Conservation (phyloP, 2,888 invertebrate genomes). For the Nasonia oneida region DNA sequence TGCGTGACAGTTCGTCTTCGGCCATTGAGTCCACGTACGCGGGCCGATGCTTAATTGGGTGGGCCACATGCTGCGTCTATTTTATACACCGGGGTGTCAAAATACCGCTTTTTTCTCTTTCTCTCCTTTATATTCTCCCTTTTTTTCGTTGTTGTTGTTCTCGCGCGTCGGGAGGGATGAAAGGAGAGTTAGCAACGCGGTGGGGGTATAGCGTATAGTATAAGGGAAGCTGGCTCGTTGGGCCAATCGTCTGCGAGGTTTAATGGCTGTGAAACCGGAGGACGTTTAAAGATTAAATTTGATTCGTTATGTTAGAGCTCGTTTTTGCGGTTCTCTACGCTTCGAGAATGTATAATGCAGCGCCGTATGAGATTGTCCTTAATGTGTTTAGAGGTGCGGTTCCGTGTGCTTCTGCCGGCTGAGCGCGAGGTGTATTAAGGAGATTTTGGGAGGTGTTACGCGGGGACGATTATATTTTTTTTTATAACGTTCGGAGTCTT, state of each 20-base stretch:
- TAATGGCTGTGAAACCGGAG: constrained; percentile 47
- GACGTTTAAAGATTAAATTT: constrained; percentile 54
- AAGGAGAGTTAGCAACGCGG: not conserved
- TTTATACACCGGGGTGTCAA: constrained; percentile 76
- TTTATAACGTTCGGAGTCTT: not conserved
- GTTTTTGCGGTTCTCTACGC: constrained; percentile 50
- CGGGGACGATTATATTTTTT: not conserved
- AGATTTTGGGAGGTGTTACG: not conserved
- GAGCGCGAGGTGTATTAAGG: not conserved
- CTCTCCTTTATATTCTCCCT: constrained; percentile 60
- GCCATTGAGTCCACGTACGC: constrained; percentile 68
- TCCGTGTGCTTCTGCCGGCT: constrained; percentile 23
- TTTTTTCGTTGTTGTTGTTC: constrained; percentile 51
- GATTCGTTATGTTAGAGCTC: constrained; percentile 52
- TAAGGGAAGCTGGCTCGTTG: not conserved
- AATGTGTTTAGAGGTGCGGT: constrained; percentile 47
- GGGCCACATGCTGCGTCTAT: constrained; percentile 76
- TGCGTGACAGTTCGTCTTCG: constrained; percentile 59
- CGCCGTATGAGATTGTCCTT: constrained; percentile 22
- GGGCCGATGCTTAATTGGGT: constrained; percentile 77
- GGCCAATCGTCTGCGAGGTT: constrained; percentile 45
- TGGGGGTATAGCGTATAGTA: not conserved
- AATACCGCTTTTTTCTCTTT: constrained; percentile 73
- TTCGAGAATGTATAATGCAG: not conserved
- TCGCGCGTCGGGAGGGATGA: not conserved